phyloP scores from a whole-genome alignment of 2,888 invertebrate genomes.

The Acrobasis suavella region DNA sequence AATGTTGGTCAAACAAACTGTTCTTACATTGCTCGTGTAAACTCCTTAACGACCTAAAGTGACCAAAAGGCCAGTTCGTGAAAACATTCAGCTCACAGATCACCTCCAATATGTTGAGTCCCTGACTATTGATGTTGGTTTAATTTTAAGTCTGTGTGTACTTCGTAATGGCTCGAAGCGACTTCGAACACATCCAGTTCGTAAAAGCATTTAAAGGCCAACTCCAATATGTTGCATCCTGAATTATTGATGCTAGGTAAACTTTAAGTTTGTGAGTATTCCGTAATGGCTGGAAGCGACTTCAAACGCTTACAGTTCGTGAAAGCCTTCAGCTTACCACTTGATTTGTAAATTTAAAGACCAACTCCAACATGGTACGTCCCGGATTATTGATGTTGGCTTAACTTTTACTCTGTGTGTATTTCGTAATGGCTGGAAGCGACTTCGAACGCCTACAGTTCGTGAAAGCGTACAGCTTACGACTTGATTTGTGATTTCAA shows the following conservation, averaged over 20 bases:
- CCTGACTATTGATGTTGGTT: too few relatives aligned
- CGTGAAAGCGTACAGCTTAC: conserved; percentile 75
- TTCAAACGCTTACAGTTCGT: conserved; percentile 72
- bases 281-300: conserved; percentile 61
- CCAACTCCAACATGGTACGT: conserved; percentile 38
- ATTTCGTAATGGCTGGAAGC: conserved; percentile 63
- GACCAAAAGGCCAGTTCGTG: conserved; percentile 56
- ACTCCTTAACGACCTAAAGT: too few relatives aligned
- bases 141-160: too few relatives aligned
- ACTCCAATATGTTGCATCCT: not conserved
- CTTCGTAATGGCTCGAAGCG: conserved; percentile 63
- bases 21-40: too few relatives aligned
- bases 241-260: conserved; percentile 10
- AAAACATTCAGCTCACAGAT: conserved; percentile 74
- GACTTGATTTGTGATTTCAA: conserved; percentile 79
- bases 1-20: too few relatives aligned
- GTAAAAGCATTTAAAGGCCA: conserved; percentile 77
- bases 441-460: conserved; percentile 71
- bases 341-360: conserved; percentile 79
- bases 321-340: conserved; percentile 69
- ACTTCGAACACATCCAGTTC: conserved; percentile 69
- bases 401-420: not conserved
- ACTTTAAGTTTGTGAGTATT: conserved; percentile 13
- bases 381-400: conserved; percentile 9
- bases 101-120: too few relatives aligned